These are phyloP conservation scores for Poeciliopsis retropinna DNA, from an alignment of 2,113 vertebrate genomes.

Conservation along the genomic window DNA sequence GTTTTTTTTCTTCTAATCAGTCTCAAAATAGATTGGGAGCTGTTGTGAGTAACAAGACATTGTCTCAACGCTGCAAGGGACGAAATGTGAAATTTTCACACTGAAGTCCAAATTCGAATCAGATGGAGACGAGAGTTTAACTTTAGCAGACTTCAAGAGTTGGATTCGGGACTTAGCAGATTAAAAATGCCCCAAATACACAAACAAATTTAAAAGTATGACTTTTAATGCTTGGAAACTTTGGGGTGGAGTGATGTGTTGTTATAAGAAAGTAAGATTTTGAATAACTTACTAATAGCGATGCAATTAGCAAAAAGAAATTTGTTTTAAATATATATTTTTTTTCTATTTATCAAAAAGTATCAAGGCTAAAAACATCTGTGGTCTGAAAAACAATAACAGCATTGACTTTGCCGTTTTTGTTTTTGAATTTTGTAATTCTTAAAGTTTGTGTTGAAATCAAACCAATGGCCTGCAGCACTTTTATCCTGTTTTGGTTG, in stretches of 20 bases:
- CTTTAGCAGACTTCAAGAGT: not conserved
- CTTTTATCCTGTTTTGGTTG: not conserved
- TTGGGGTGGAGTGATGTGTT: not conserved
- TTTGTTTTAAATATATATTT: no score
- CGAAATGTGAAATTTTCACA: conserved; percentile 15
- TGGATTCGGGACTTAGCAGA: not conserved
- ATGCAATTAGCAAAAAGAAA: no score
- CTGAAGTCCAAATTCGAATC: conserved; percentile 20
- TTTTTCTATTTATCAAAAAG: no score
- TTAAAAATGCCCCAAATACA: no score
- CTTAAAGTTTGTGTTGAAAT: not conserved
- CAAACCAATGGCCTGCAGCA: not conserved
- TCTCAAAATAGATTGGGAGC: conserved; percentile 18
- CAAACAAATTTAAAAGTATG: not conserved
- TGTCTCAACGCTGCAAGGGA: conserved; percentile 2
- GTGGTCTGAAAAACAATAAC: no score
- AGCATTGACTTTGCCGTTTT: not conserved
- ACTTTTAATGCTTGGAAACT: not conserved
- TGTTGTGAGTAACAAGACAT: not conserved
- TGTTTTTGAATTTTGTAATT: not conserved
- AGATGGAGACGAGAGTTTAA: not conserved
- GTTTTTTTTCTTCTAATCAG: not conserved
- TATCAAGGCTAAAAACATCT: no score
- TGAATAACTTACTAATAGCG: no score
- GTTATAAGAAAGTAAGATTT: not conserved